Evolutionary conservation across 2,113 vertebrate genomes (phyloP).

Genomic region (Tetrao urogallus): DNA sequence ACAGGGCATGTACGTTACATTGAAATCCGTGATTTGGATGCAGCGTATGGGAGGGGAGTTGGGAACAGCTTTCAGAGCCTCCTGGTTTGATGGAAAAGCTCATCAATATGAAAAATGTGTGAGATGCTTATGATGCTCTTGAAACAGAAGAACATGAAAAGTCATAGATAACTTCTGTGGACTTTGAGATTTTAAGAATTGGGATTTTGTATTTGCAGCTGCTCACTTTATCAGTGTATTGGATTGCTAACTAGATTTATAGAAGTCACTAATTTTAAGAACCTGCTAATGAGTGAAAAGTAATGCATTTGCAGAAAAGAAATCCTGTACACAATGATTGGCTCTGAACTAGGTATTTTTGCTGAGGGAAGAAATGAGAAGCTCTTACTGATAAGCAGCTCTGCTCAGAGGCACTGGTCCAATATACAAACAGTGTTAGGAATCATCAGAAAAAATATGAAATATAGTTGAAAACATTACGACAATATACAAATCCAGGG

Average conservation of each 20-base stretch:
- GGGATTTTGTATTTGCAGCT: background rate
- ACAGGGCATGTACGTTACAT: accelerated
- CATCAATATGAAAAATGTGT: background rate
- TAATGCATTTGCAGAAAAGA: background rate
- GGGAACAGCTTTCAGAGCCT: background rate
- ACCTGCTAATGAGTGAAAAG: background rate
- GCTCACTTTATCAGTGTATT: background rate
- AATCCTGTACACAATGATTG: background rate
- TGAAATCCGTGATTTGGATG: background rate
- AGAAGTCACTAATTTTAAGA: background rate
- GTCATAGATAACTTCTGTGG: background rate
- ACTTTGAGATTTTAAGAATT: background rate
- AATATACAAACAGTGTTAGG: background rate
- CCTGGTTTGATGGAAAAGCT: background rate
- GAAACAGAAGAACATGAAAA: background rate
- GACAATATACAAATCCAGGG: background rate
- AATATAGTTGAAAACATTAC: background rate
- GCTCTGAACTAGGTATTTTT: background rate
- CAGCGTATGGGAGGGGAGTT: background rate
- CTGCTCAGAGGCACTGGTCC: background rate
- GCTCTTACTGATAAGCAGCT: background rate
- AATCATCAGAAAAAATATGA: background rate
- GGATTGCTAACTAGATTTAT: background rate
- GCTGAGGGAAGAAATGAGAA: background rate
- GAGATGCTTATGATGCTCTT: background rate